Conservation (phyloP, 1,140 invertebrate genomes). For the Eubasilissa regina region DNA sequence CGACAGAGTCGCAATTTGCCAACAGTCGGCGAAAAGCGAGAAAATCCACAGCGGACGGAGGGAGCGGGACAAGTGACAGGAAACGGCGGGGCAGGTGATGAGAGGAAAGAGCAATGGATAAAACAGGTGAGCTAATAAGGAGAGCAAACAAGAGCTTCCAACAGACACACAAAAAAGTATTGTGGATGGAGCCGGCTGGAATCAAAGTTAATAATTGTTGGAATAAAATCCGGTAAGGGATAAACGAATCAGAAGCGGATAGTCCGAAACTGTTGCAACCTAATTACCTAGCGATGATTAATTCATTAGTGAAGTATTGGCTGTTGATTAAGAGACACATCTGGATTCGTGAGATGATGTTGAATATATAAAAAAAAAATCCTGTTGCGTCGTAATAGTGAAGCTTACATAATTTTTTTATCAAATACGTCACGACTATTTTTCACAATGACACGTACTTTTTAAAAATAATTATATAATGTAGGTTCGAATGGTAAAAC, state of each 20-base stretch:
- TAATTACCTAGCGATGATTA: no score
- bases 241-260: slow-evolving; percentile 37
- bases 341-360: neutral
- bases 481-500: no score
- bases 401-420: no score
- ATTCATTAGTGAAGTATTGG: no score
- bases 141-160: slow-evolving; percentile 27
- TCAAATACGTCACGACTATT: no score
- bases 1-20: slow-evolving; percentile 30
- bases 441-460: no score
- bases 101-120: neutral
- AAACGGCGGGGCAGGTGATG: neutral
- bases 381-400: no score
- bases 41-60: neutral
- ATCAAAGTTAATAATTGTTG: slow-evolving; percentile 54
- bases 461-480: no score
- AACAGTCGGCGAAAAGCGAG: neutral
- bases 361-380: neutral
- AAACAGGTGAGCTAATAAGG: slow-evolving; percentile 8
- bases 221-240: slow-evolving; percentile 38
- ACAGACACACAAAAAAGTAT: slow-evolving; percentile 21
- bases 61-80: neutral
- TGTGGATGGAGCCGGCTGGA: neutral
- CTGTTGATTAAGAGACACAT: neutral
- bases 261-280: slow-evolving; percentile 1